phyloP scores from a whole-genome alignment of 2,888 invertebrate genomes.

The Acrobasis repandana region DNA sequence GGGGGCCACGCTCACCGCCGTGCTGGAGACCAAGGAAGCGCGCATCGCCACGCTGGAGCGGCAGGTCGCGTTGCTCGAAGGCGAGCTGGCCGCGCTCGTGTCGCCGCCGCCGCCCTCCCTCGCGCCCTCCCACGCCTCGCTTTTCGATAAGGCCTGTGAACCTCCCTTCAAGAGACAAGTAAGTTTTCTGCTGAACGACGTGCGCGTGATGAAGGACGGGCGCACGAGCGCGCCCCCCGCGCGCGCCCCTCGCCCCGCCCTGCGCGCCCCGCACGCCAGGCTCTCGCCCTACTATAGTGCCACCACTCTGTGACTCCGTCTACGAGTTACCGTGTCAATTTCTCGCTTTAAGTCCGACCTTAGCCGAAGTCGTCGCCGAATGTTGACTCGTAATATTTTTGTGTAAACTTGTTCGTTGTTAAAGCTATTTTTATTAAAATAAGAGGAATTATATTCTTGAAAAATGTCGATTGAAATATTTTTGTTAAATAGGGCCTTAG shows the following conservation, averaged over 20 bases:
- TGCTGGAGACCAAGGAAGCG: constrained; percentile 93
- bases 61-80: constrained; percentile 90
- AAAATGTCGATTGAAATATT: constrained; percentile 75
- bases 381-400: constrained; percentile 78
- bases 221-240: constrained; percentile 72
- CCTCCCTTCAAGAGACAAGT: constrained; percentile 90
- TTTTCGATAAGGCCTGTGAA: constrained; percentile 84
- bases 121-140: constrained; percentile 82
- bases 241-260: constrained; percentile 50
- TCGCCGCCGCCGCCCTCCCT: constrained; percentile 79
- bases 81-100: constrained; percentile 85
- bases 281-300: constrained; percentile 62
- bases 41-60: constrained; percentile 94
- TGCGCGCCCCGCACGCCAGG: constrained; percentile 49
- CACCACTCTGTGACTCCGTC: constrained; percentile 67
- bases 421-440: constrained; percentile 78
- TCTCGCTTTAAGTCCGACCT: constrained; percentile 78
- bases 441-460: constrained; percentile 79
- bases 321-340: constrained; percentile 72
- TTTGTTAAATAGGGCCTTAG: constrained; percentile 80
- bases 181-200: constrained; percentile 92
- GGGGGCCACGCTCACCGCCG: constrained; percentile 88
- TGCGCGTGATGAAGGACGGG: constrained; percentile 89
- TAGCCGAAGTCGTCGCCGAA: constrained; percentile 69
- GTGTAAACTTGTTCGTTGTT: constrained; percentile 79